A percentile compares a stretch with the other conserved stretches of the same genome.
These are phyloP conservation scores for Drosophila paulistorum DNA, from an alignment of 1,140 invertebrate species.

Conservation along the genomic window DNA sequence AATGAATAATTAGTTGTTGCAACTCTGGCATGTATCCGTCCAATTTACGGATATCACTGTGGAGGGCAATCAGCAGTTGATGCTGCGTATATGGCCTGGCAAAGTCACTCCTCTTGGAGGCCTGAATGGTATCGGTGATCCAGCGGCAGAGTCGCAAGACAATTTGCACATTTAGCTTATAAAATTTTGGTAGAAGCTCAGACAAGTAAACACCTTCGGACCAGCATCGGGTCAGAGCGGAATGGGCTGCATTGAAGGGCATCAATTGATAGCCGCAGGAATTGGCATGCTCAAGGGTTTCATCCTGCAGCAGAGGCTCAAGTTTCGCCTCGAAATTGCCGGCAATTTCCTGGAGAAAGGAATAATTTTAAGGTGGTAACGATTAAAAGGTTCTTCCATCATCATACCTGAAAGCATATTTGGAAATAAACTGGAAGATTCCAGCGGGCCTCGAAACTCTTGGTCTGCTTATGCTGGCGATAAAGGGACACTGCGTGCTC, in stretches of 20 bases:
- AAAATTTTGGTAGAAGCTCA: conserved; percentile 91
- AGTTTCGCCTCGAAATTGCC: conserved; percentile 84
- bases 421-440: conserved; percentile 98
- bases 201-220: conserved; percentile 88
- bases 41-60: conserved; percentile 66
- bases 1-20: conserved; percentile 47
- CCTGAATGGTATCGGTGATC: conserved; percentile 83
- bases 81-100: conserved; percentile 38
- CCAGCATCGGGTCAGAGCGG: conserved; percentile 87
- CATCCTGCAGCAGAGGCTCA: conserved; percentile 62
- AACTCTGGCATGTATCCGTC: conserved; percentile 51
- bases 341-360: conserved; percentile 88
- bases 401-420: conserved; percentile 90
- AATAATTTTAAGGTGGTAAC: background rate
- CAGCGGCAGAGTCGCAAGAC: conserved; percentile 90
- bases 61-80: conserved; percentile 62
- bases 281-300: conserved; percentile 25
- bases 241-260: conserved; percentile 66
- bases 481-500: conserved; percentile 80
- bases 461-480: conserved; percentile 87
- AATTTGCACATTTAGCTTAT: conserved; percentile 93
- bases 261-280: conserved; percentile 44
- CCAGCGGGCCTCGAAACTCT: conserved; percentile 92
- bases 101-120: conserved; percentile 42
- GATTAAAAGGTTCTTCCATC: background rate